Percentiles rank a stretch among this genome's conserved stretches.
Evolutionary conservation across 1,140 invertebrate species (phyloP).

Genomic region (Portunus trituberculatus): DNA sequence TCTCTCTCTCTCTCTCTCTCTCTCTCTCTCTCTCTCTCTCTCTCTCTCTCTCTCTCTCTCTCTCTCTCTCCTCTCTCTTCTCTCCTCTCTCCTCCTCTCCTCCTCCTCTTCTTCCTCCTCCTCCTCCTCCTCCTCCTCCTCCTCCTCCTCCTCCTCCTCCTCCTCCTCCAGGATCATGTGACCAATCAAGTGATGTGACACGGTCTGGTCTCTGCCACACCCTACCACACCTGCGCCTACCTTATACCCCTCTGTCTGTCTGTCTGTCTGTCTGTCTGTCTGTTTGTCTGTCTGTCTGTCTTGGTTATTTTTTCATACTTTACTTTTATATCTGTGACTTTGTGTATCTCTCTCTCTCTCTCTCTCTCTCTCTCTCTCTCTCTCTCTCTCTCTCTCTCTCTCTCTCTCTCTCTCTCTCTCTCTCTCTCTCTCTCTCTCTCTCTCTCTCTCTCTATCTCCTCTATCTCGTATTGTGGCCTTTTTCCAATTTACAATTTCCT

Average conservation of each 20-base stretch:
- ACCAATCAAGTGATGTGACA: neutral
- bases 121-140: neutral
- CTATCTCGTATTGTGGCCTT: no score
- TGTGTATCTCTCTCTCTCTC: neutral
- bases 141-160: neutral
- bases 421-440: neutral
- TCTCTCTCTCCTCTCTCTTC: no score
- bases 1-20: neutral
- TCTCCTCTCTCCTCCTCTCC: neutral
- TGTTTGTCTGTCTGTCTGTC: no score
- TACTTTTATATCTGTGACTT: neutral
- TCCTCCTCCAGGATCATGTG: neutral
- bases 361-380: neutral
- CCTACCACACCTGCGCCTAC: no score
- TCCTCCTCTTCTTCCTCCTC: neutral
- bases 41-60: neutral
- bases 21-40: neutral
- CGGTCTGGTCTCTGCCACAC: no score
- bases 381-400: neutral
- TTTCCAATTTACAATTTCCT: no score
- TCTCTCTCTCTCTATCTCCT: slow-evolving; percentile 36
- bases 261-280: no score
- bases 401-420: neutral
- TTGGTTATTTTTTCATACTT: no score
- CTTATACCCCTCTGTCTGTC: no score